These are phyloP conservation scores for Myoxocephalus aenaeus DNA, from an alignment of 2,797 vertebrate species.

Conservation along the genomic window DNA sequence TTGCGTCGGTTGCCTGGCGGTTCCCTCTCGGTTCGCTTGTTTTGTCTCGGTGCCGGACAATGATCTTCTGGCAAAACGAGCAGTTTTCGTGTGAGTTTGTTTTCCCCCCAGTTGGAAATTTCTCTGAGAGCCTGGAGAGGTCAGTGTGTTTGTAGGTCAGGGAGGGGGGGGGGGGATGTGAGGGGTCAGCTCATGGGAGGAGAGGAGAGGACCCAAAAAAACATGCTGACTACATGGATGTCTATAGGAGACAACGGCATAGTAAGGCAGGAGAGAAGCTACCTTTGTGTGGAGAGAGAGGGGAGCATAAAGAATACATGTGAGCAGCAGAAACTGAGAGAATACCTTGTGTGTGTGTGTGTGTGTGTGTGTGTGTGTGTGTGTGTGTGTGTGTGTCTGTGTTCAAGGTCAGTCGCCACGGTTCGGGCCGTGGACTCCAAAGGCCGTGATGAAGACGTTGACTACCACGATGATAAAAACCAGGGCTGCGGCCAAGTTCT, in stretches of 20 bases:
- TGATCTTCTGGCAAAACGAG: conserved; percentile 62
- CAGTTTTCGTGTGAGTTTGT: conserved; percentile 38
- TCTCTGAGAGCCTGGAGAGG: conserved; percentile 71
- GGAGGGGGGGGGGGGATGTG: conserved; percentile 35
- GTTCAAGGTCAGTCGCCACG: conserved; percentile 37
- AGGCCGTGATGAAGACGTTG: conserved; percentile 92
- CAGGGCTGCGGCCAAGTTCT: conserved; percentile 87
- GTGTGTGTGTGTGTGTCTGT: conserved; percentile 4
- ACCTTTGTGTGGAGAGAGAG: conserved; percentile 39
- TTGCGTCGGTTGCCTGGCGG: conserved; percentile 59
- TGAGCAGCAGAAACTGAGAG: conserved; percentile 26
- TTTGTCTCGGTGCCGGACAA: conserved; percentile 51
- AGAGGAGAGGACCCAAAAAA: conserved; percentile 40
- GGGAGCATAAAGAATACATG: conserved; percentile 35
- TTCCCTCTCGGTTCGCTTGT: conserved; percentile 30
- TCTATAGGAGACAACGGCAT: conserved; percentile 52
- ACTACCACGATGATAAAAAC: conserved; percentile 91
- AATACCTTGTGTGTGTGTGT: conserved; percentile 37
- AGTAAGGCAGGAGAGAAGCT: conserved; percentile 46
- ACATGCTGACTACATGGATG: conserved; percentile 65
- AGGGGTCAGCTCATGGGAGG: conserved; percentile 46
- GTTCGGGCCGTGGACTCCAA: conserved; percentile 87
- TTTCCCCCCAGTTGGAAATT: conserved; percentile 67
- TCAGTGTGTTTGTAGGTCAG: conserved; percentile 79
- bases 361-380: conserved; percentile 9